A percentile compares a stretch with the other conserved stretches of the same genome.
These are phyloP conservation scores for Rhimphoctona megacephalus DNA, from an alignment of 2,888 invertebrate genomes.

Conservation along the genomic window DNA sequence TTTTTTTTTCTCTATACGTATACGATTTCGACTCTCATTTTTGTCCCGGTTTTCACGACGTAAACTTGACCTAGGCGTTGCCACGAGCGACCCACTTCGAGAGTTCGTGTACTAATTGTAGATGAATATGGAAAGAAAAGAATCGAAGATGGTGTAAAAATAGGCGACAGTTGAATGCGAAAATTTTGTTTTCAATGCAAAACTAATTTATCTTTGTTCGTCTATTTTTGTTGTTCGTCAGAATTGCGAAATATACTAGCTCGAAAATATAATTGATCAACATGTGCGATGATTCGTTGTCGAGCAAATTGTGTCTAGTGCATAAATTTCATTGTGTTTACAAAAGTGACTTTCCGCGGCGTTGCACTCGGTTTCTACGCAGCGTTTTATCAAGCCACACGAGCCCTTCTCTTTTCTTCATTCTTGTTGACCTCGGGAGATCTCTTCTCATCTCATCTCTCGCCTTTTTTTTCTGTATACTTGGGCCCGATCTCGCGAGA, in stretches of 20 bases:
- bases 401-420: constrained; percentile 60
- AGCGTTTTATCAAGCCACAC: constrained; percentile 25
- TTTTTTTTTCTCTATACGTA: neutral
- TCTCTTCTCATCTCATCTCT: constrained; percentile 43
- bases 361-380: constrained; percentile 42
- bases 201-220: neutral
- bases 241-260: neutral
- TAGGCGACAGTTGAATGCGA: neutral
- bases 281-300: neutral
- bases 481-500: neutral
- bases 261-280: constrained; percentile 3
- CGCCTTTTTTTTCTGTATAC: neutral
- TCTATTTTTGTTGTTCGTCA: neutral
- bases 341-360: constrained; percentile 8
- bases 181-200: neutral
- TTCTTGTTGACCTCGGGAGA: constrained; percentile 63
- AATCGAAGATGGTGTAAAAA: neutral
- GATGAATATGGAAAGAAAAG: neutral
- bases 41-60: constrained; percentile 72
- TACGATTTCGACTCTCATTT: constrained; percentile 75
- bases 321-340: constrained; percentile 33
- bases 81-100: constrained; percentile 74
- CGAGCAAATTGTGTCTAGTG: constrained; percentile 13
- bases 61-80: constrained; percentile 77
- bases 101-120: constrained; percentile 7